phyloP scores from a whole-genome alignment of 2,113 vertebrate species.

The Stigmatopora argus region DNA sequence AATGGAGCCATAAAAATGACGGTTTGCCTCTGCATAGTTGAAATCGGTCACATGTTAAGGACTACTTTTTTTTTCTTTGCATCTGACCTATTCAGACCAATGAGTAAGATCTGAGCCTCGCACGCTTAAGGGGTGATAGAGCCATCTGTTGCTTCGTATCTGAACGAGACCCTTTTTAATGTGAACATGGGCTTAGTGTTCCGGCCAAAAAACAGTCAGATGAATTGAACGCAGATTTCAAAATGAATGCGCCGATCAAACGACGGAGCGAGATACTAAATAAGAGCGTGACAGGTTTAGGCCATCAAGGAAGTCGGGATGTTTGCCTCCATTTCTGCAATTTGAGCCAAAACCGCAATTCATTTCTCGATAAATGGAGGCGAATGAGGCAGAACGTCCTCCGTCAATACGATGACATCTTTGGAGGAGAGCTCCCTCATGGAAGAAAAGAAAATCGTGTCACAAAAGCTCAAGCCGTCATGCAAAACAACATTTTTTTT shows the following conservation, averaged over 20 bases:
- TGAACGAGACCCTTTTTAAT: background rate
- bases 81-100: background rate
- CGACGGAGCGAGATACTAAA: background rate
- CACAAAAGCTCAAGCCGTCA: conserved; percentile 1
- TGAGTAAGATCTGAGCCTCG: background rate
- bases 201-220: background rate
- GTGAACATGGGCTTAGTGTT: background rate
- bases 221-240: background rate
- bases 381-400: background rate
- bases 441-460: background rate
- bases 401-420: background rate
- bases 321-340: background rate
- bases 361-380: background rate
- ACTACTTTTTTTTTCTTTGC: background rate
- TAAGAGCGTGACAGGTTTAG: background rate
- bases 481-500: conserved; percentile 6
- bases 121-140: background rate
- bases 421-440: background rate
- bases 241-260: background rate
- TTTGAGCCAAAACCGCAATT: background rate
- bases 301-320: background rate
- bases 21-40: no score
- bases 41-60: background rate
- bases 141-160: background rate
- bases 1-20: no score